Base-by-base conservation (phyloP, 2,113 vertebrate species). In the Microtus pennsylvanicus region DNA sequence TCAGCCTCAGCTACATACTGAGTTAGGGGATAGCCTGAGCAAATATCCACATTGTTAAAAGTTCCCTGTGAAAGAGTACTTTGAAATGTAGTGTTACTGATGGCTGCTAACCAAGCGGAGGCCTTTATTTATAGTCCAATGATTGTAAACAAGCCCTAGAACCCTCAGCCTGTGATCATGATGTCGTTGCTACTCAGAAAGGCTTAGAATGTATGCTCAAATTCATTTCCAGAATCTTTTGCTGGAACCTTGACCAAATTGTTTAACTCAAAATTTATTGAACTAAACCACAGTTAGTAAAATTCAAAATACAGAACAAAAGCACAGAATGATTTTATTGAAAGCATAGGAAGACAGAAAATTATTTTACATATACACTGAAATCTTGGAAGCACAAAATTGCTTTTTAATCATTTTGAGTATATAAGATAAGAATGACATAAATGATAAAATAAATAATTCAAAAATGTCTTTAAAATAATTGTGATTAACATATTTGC, bases 401-500 rank as follows among this genome's bases (percentile, higher is more conserved):
- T 78, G 7, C 85, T 93, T 74, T 75, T 86, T 61, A 52, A 82
- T 65, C 70, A 33, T 92, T 72, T 83, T 74, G 47, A 88, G 22
- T 88, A 90, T 82, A n/a, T 85, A 97, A 86, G 45, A 61, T 74
- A 88, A 95, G 9, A 81, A 2, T 2, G 74, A 5, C 12, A 67
- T 26, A 2, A 76, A 67, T 63, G 78, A 83, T 21, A 97, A 95
- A 85, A 97, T 63, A 97, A 81, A 38, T 63, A 97, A 94, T 93
- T 95, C 88, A 58, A 97, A 55, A 97, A 96, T 83, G 21, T 80
- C 81, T 87, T 78, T n/a, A 80, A 97, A 91, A 95, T 50, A 95
- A 86, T 82, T 92, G 92, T 93, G 90, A 81, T 75, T 42, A 75
- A 74, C 50, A 22, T 90, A 96, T 95, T 97, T 97, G 58, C 28